phyloP scores from a whole-genome alignment of 1,140 invertebrate genomes.

The Diorhabda sublineata region DNA sequence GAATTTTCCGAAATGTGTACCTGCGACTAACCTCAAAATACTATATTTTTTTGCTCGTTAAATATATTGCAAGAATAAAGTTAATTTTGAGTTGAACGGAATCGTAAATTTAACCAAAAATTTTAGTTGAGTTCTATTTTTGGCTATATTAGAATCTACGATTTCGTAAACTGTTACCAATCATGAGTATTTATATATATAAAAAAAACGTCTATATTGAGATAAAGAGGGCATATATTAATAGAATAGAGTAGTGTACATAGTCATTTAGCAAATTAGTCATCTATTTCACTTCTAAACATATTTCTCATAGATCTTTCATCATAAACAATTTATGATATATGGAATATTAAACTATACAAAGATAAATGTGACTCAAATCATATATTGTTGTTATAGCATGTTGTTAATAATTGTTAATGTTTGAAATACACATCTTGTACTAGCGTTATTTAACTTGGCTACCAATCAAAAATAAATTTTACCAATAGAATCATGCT shows the following conservation, averaged over 20 bases:
- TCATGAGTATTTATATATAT: slow-evolving; percentile 23
- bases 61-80: slow-evolving; percentile 3
- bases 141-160: slow-evolving; percentile 2
- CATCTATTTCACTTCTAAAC: slow-evolving; percentile 34
- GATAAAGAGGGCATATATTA: slow-evolving; percentile 12
- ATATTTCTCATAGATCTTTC: slow-evolving; percentile 38
- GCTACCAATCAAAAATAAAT: neutral
- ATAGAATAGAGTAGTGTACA: slow-evolving; percentile 31
- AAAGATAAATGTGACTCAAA: slow-evolving; percentile 41
- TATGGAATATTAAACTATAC: slow-evolving; percentile 34
- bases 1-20: slow-evolving; percentile 30
- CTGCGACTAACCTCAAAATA: slow-evolving; percentile 30
- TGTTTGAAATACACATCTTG: slow-evolving; percentile 35
- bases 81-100: neutral
- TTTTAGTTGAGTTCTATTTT: slow-evolving; percentile 2
- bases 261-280: slow-evolving; percentile 34
- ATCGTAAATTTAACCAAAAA: neutral
- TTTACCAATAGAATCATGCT: too few species aligned
- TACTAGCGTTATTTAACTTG: slow-evolving; percentile 8
- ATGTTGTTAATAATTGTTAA: slow-evolving; percentile 49
- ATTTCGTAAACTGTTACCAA: slow-evolving; percentile 24
- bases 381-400: slow-evolving; percentile 47
- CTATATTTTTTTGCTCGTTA: slow-evolving; percentile 20
- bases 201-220: slow-evolving; percentile 1
- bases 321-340: slow-evolving; percentile 26